Base-by-base conservation (phyloP, 2,113 vertebrate genomes). In the Eurypyga helias region DNA sequence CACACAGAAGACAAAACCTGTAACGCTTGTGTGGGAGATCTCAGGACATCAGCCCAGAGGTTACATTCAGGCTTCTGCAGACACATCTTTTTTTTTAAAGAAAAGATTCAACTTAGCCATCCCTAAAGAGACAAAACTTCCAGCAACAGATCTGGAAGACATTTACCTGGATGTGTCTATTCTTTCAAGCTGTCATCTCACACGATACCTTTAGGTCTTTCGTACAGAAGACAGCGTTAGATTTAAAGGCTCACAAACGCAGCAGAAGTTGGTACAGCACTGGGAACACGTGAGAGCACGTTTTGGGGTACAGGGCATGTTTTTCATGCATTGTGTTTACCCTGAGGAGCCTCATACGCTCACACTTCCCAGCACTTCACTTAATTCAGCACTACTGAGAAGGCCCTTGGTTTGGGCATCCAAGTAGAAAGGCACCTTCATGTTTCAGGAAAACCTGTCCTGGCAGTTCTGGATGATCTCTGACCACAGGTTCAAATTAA, bases 401-500 rank as follows among this genome's bases (percentile, higher is more conserved):
- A 87, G 25, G 46, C 85, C 57, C 52, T 61, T 43, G 25, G 36
- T 34, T 41, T 78, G 61, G 67, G n/a, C 34, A 81, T 75, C 72
- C 64, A 34, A 38, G 25, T 17, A 69, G 36, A 69, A 95, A 72
- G 48, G 48, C 83, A 82, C 15, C 64, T 71, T 60, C 51, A 33
- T 1, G 1, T 34, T 58, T 93, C 69, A 78, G 51, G 60, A 84
- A 67, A 91, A 89, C 86, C 77, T 84, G 89, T 75, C 52, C 83
- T 75, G 3, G 1, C 79, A 88, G 72, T 71, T 83, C 69, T 83
- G 61, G 54, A 75, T 31, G 36, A 91, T 52, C 41, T 82, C 4
- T 72, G 90, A 92, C 83, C 81, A 64, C 69, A 89, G 19, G 17
- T 65, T 94, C 69, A 75, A 90, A 95, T 83, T 85, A 88, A 95